These are phyloP conservation scores for Nyctereutes procyonoides DNA, from an alignment of 2,113 vertebrate genomes.

Conservation along the genomic window DNA sequence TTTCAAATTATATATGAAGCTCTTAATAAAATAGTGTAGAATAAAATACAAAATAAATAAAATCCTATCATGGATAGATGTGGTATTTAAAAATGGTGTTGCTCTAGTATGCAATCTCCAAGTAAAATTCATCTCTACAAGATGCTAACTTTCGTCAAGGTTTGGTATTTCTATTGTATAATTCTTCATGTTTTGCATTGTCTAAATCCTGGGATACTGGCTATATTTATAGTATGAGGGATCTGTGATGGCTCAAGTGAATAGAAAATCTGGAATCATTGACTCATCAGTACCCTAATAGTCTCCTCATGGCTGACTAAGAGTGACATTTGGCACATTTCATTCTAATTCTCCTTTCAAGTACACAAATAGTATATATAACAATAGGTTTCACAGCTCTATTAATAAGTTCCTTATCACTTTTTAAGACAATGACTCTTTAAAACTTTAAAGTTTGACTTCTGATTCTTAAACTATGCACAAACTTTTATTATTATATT, in stretches of 20 bases:
- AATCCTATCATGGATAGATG: not conserved
- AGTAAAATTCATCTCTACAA: not conserved
- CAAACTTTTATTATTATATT: slow-evolving; percentile 33
- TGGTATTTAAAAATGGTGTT: not conserved
- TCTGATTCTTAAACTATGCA: slow-evolving; percentile 49
- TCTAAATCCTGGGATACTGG: not conserved
- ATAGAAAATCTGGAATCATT: not conserved
- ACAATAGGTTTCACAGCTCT: not conserved
- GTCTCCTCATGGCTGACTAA: not conserved
- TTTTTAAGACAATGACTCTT: not conserved
- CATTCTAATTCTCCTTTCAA: not conserved
- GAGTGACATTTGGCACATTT: not conserved
- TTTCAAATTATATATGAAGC: not conserved
- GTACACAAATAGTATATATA: not conserved
- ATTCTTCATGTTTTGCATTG: not conserved
- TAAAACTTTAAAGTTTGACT: slow-evolving; percentile 34
- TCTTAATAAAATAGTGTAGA: not conserved
- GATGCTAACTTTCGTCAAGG: not conserved
- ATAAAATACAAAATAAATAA: not conserved
- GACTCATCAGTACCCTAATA: not conserved
- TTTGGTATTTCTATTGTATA: not conserved
- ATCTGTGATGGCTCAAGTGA: not conserved
- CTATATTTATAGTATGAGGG: not conserved
- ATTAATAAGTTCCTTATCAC: not conserved
- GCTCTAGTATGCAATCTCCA: not conserved